Base-by-base conservation (phyloP, 2,113 vertebrate genomes). In the Spermophilus dauricus region DNA sequence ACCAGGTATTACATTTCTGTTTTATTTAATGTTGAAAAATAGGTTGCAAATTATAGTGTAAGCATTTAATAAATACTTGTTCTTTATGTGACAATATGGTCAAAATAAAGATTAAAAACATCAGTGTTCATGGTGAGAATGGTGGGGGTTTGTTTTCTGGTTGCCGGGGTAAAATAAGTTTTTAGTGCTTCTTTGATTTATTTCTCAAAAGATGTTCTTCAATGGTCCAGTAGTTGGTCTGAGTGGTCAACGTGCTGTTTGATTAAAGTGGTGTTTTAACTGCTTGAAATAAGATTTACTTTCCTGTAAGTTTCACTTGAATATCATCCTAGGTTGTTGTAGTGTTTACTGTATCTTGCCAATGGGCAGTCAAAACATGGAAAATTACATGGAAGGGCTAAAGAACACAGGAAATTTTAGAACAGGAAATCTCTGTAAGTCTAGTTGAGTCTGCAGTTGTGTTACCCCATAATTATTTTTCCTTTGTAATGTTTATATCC, bases 401-500 rank as follows among this genome's bases (percentile, higher is more conserved):
- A 39, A 42, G 94, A 95, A 91, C 83, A 91, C 94, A 96, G 94
- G 86, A 92, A 75, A 86, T 58, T 92, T 94, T 89, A 96, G 48
- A 91, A 91, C 82, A 97, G 96, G 93, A 97, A 96, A 96, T 95
- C 88, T 88, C 85, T 48, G 4, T 95, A 94, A 96, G 69, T 96
- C 96, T 91, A 12, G 77, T 78, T 95, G 96, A 93, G 69, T 94
- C 92, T 96, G 63, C 69, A 86, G 0, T 94, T 90, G 85, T 73
- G 51, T 51, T 42, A 77, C 67, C 92, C 94, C 69, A 20, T 97
- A 97, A 98, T 95, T 96, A 96, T 58, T 63, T 45, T 95, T 89
- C 77, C 92, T 97, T 97, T 96, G 97, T 93, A 91, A 97, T 94
- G 61, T 82, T 96, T 94, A 96, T 91, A 92, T 97, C 85, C 92